These are phyloP conservation scores for Ligdia adustata DNA, from an alignment of 2,888 invertebrate genomes.

Conservation along the genomic window DNA sequence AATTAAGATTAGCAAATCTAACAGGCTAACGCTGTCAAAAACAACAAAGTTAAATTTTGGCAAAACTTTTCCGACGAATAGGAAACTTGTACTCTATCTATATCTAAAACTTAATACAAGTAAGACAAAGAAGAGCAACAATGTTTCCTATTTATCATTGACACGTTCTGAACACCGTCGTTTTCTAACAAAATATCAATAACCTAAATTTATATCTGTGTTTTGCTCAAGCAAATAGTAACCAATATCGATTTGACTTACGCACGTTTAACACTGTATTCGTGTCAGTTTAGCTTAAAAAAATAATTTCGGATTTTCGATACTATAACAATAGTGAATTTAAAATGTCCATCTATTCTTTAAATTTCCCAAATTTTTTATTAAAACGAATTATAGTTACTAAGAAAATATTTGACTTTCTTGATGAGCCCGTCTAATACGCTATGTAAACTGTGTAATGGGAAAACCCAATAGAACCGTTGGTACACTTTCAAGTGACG, in stretches of 20 bases:
- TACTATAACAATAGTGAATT: no score
- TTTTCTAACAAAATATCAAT: constrained; percentile 24
- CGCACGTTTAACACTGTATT: no score
- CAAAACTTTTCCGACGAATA: not conserved
- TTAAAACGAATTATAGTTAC: no score
- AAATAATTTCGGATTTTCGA: no score
- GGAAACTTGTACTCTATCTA: constrained; percentile 21
- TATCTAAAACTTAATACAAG: no score
- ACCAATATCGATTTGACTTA: constrained; percentile 44
- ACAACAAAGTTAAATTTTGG: no score
- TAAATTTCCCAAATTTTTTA: no score
- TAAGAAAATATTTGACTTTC: no score
- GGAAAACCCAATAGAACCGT: constrained; percentile 18
- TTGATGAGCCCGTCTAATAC: not conserved
- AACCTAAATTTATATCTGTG: constrained; percentile 53
- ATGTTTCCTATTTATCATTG: constrained; percentile 16
- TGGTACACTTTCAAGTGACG: constrained; percentile 7
- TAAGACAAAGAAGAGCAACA: constrained; percentile 10
- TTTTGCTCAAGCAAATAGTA: constrained; percentile 53
- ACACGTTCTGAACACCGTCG: constrained; percentile 26
- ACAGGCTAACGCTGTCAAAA: no score
- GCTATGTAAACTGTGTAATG: constrained; percentile 10
- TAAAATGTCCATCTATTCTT: no score
- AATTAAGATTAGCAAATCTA: no score
- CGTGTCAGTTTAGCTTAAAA: no score